Evolutionary conservation across 2,113 vertebrate genomes (phyloP), one percentile per base, ranked within the genome.

Genomic region (Castor canadensis): DNA sequence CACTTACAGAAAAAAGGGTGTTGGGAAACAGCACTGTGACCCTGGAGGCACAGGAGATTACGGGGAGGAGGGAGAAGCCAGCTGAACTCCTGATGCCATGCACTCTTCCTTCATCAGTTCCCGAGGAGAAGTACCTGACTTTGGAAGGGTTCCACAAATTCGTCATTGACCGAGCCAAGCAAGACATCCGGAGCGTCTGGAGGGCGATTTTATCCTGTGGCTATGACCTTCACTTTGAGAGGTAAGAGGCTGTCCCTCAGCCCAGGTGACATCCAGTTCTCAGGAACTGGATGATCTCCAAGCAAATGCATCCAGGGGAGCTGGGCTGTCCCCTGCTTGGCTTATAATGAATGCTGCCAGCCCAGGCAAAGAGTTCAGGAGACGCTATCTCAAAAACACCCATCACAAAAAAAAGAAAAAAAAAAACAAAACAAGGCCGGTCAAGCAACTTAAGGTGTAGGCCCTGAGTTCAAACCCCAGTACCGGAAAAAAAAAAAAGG

Each of bases 151-250:
- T 99, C 89, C 99, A 99, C 94, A 99, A 99, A 56, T 99, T 99
- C 90, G 99, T 99, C 11, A 98, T 99, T 56, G 99, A 99, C 92
- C 98, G 99, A 40, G 99, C 99, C 83, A 99, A 99, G 92, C 99
- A 99, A 97, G 99, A 99, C 97, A 99, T 99, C 97, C 99, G 99
- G 0, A 99, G 99, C 0, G 99, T 99, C 94, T 99, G 99, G 99
- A 99, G 99, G 96, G 99, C 99, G 5, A 99, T 99, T 93, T 96
- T 99, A 94, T 99, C 99, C 84, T 99, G 99, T 32, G 99, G 99
- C 6, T 99, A 99, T 3, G 99, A 99, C 92, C 99, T 99, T 24
- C 99, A 99, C 94, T 99, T 99, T 96, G 99, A 99, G 98, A 99
- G 99, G 99, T 99, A 87, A 93, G 95, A 40, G 10, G 12, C 1